A percentile compares a stretch with the other conserved stretches of the same genome.
These are phyloP conservation scores for Cataglyphis rosenhaueri DNA, from an alignment of 2,888 invertebrate species.

Conservation along the genomic window DNA sequence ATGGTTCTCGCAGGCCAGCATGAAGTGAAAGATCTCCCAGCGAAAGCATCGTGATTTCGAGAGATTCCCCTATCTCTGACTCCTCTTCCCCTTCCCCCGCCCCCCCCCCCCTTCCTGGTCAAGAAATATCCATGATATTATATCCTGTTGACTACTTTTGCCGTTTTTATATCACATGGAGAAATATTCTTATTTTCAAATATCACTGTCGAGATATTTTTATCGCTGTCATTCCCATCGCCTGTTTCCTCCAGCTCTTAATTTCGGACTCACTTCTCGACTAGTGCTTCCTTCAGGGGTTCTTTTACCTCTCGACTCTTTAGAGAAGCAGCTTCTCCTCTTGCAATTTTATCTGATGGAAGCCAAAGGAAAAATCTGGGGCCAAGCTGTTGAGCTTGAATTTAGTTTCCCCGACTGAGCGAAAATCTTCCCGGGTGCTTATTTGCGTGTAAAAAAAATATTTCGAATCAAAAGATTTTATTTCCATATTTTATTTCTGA, in stretches of 20 bases:
- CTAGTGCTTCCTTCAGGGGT: constrained; percentile 7
- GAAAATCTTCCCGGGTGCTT: constrained; percentile 17
- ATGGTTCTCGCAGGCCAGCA: constrained; percentile 55
- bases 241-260: constrained; percentile 12
- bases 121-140: constrained; percentile 37
- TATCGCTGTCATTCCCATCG: background rate
- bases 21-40: constrained; percentile 50
- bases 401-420: constrained; percentile 28
- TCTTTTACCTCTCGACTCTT: constrained; percentile 46
- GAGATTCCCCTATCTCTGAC: constrained; percentile 19
- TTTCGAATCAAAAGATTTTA: constrained; percentile 26
- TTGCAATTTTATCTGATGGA: constrained; percentile 53
- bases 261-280: constrained; percentile 33
- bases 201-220: constrained; percentile 12
- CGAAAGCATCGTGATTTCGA: constrained; percentile 53
- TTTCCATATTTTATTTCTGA: background rate
- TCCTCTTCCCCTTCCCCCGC: too few relatives aligned
- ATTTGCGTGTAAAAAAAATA: constrained; percentile 37
- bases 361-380: constrained; percentile 41
- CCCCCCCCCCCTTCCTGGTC: background rate
- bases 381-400: constrained; percentile 50
- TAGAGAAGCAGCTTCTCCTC: constrained; percentile 51
- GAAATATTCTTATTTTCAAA: constrained; percentile 40
- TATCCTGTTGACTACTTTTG: constrained; percentile 8
- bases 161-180: constrained; percentile 9